Evolutionary conservation across 2,797 vertebrate genomes (phyloP), one percentile per base, ranked within the genome.

Genomic region (Taeniopygia guttata): DNA sequence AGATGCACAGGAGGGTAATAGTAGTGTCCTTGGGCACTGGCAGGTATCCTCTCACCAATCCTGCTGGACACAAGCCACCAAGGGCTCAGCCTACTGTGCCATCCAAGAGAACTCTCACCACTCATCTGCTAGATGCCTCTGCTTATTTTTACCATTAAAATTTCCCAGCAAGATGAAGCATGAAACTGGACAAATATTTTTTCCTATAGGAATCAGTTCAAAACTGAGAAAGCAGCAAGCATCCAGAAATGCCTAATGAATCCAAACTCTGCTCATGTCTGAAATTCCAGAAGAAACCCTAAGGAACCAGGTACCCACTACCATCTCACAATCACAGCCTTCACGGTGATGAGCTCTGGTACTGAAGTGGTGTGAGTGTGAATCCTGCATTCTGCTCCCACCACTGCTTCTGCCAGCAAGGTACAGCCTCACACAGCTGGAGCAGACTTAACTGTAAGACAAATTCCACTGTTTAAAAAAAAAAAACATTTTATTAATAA

Each of bases 401-500:
- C 46, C 5, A 3, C 22, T 32, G 48, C 48, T 45, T 34, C 54
- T 70, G 52, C 60, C 46, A 43, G 56, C 0, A 1, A 58, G 68
- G 43, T 30, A 42, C 40, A 26, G 15, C 21, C 74, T 42, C 6
- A 17, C 48, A 76, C 3, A 9, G 58, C 42, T 91, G 48, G 10
- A 62, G 84, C 29, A 89, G 29, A 56, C 23, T 55, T 32, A 90
- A 76, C 18, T 11, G 11, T 56, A 63, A 89, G 87, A 56, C 52
- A 69, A 96, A 96, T 72, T 25, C 51, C 84, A 64, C 34, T 45
- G 12, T 60, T 84, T 75, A 60, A 86, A 49, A 4, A 73, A 49
- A 4, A 73, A 73, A 94, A 97, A 92, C 78, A 91, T 96, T 98
- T 98, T 98, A 97, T 97, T 97, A 97, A 97, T 96, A 97, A 97